Evolutionary conservation across 2,888 invertebrate species (phyloP).

Genomic region (Endotricha flammealis): DNA sequence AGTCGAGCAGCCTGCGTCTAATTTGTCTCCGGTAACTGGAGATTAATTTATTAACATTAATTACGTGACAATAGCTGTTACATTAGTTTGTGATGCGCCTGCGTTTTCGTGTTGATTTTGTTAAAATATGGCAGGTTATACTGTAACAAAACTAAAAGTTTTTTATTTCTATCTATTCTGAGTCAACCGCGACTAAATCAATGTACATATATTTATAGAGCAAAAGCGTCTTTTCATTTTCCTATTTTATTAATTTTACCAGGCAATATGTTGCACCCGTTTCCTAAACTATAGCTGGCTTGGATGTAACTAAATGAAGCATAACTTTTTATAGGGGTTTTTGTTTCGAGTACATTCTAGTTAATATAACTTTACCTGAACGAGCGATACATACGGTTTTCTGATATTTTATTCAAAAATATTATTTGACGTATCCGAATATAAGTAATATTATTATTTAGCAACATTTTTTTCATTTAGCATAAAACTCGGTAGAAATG

Average conservation of each 20-base stretch:
- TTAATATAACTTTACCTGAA: conserved; percentile 33
- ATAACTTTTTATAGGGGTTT: conserved; percentile 66
- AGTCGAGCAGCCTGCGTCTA: conserved; percentile 75
- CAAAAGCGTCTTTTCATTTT: conserved; percentile 31
- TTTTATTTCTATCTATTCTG: background rate
- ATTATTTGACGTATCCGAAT: background rate
- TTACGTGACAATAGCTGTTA: conserved; percentile 64
- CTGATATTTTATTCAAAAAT: conserved; percentile 16
- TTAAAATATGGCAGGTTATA: too few relatives aligned
- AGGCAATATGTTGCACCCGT: conserved; percentile 68
- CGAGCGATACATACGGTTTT: conserved; percentile 9
- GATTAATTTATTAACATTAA: conserved; percentile 78
- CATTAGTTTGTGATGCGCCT: conserved; percentile 26
- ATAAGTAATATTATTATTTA: too few relatives aligned
- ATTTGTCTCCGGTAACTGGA: conserved; percentile 75
- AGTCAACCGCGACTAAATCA: background rate
- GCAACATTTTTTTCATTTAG: too few relatives aligned
- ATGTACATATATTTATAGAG: conserved; percentile 9
- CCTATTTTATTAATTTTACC: conserved; percentile 63
- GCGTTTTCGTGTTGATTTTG: too few relatives aligned
- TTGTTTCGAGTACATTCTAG: conserved; percentile 47
- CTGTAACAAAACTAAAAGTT: too few relatives aligned
- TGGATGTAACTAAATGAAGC: conserved; percentile 59
- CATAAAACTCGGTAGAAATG: too few relatives aligned
- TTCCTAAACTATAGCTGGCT: conserved; percentile 58